Base-by-base conservation (phyloP, 2,888 invertebrate genomes). In the Melieria omissa region DNA sequence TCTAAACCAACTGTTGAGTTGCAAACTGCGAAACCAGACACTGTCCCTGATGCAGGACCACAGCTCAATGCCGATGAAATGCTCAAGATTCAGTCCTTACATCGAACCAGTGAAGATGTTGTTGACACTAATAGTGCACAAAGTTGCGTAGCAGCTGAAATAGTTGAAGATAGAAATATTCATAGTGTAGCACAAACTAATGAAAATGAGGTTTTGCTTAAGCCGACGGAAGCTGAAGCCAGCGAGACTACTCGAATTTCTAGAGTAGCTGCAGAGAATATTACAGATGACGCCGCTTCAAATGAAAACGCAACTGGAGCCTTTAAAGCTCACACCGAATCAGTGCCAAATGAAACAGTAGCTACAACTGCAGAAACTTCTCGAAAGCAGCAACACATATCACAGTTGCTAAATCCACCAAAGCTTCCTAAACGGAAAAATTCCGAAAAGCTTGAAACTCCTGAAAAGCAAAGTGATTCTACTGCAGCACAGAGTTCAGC, bases 401-500 rank as follows among this genome's bases (percentile, higher is more conserved):
- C 77, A 0, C 77, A 79, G 52, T 45, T 82, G 0, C 76, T 78
- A 69, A 63, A 82, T 76, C 78, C 81, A 16, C 80, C 81, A 0
- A 82, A 80, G 72, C 72, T 80, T 65, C 67, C 77, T 4, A 80
- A 79, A 71, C 57, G 46, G 0, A 76, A 73, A 52, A 29, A 29
- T 2, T 29, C 29, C 29, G 29, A 29, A 29, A 29, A 29, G 29
- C 29, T 46, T 14, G 16, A 57, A 52, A 29, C 58, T 41, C 12
- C 16, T 2, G 42, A 57, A 47, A 42, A 64, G 2, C 8, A 7
- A 14, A 64, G 57, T 52, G 55, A 49, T 29, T 29, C 29, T 29
- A 29, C 29, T 41, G 16, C 55, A 7, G 8, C 55, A 10, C n/a
- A 16, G 14, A 41, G 42, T 55, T 62, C 62, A 47, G 41, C 29